Conservation (phyloP, 2,113 vertebrate genomes). For the Apodemus sylvaticus region DNA sequence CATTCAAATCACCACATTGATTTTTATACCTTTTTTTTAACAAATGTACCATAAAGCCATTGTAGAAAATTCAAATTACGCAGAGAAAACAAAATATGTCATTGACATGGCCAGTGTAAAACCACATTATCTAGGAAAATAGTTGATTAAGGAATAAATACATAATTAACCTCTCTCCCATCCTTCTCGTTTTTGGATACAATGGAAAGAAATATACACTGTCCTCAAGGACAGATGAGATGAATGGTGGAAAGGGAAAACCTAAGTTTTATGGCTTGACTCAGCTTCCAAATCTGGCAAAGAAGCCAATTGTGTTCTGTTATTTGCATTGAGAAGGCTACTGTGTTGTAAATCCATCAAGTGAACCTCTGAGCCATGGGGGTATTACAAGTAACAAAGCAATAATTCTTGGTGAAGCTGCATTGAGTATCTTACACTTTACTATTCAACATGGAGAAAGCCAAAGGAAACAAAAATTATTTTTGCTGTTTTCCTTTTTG, state of each 20-base stretch:
- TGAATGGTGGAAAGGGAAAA: not conserved
- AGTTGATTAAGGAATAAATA: not conserved
- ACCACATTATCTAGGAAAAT: not conserved
- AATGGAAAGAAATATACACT: not conserved
- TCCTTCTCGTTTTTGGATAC: not conserved
- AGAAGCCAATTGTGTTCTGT: not conserved
- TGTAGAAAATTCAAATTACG: not conserved
- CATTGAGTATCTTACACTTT: not conserved
- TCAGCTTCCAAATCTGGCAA: not conserved
- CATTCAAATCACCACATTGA: not conserved
- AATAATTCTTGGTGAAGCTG: constrained; percentile 19
- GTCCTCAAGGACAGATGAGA: not conserved
- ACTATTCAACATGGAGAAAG: not conserved
- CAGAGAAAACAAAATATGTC: constrained; percentile 37
- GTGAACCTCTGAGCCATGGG: not conserved
- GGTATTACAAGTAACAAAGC: not conserved
- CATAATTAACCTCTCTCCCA: not conserved
- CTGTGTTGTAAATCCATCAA: not conserved
- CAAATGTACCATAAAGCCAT: not conserved
- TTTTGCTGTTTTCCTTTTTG: not conserved
- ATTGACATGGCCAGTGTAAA: not conserved
- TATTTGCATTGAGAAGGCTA: not conserved
- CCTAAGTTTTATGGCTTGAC: not conserved
- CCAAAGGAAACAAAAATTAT: not conserved
- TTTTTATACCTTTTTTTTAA: not conserved